Base-by-base conservation (phyloP, 2,888 invertebrate genomes). In the Trypoxylon attenuatum region DNA sequence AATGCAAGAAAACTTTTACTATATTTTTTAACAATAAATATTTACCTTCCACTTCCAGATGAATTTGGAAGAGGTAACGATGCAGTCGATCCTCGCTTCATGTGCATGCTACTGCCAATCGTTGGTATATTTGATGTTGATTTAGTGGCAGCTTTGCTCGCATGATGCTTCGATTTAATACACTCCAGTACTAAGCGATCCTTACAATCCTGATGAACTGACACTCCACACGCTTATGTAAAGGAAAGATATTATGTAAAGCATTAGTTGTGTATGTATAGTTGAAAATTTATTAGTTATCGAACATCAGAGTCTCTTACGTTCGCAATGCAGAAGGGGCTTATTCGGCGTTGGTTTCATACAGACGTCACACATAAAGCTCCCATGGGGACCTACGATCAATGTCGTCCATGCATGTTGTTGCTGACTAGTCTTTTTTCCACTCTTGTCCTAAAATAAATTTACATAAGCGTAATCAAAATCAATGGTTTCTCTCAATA, bases 141-240 rank as follows among this genome's bases (percentile, higher is more conserved):
- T 71, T 88, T 88, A 45, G 83, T 77, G 27, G 84, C 81, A 63
- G 83, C 77, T 73, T 87, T 86, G 55, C 75, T 77, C 38, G 82
- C 76, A 19, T 81, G 79, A 46, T 80, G 77, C 52, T 86, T 94
- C 50, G 92, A 91, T 85, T 94, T 94, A 74, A 91, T 92, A 87
- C 96, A 97, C 81, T 95, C 94, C 52, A 92, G 89, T 71, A 95
- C 93, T 49, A 84, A 76, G 88, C 95, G 94, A 84, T 97, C 97
- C 87, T 96, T 96, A 87, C 96, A 96, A 84, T 93, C 93, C 83
- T 96, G 94, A 87, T 96, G 96, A 50, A 96, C 94, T 52, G 93
- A 94, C 77, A 94, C 92, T 73, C 94, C 92, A 87, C 96, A 97
- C 88, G 92, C 96, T 96, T 3, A 18, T 15, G 57, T 16, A 22